Percentiles rank a stretch among this genome's conserved stretches.
Evolutionary conservation across 2,888 invertebrate genomes (phyloP).

Genomic region (Rhagonycha fulva): DNA sequence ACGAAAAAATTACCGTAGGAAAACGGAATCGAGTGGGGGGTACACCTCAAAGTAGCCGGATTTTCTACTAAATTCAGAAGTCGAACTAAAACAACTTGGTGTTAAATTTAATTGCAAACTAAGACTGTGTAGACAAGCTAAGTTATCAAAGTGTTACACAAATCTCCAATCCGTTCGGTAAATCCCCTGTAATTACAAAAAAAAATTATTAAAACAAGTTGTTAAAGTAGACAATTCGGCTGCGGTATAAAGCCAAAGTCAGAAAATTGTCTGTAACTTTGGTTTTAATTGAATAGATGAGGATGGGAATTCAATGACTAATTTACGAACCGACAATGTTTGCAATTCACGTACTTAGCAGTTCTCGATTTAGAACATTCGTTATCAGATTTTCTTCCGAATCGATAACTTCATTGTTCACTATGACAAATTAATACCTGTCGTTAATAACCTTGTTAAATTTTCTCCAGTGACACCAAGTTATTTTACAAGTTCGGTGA

Average conservation of each 20-base stretch:
- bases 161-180: neutral
- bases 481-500: too few relatives aligned
- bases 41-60: too few relatives aligned
- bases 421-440: neutral
- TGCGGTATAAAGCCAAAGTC: neutral
- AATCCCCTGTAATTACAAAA: neutral
- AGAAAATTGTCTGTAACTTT: slow-evolving; percentile 1
- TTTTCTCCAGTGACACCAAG: neutral
- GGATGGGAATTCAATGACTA: slow-evolving; percentile 18
- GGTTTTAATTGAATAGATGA: slow-evolving; percentile 13
- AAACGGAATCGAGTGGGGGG: neutral
- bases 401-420: slow-evolving; percentile 3
- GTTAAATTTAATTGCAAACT: neutral
- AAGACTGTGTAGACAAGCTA: neutral
- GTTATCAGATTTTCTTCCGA: neutral
- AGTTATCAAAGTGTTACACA: neutral
- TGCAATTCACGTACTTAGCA: slow-evolving; percentile 13
- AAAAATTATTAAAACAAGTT: neutral
- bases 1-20: neutral
- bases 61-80: too few relatives aligned
- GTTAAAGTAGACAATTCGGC: neutral
- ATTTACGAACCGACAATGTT: slow-evolving; percentile 22
- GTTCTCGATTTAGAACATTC: neutral
- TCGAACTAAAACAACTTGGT: neutral
- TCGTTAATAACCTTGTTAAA: neutral